Evolutionary conservation across 2,888 invertebrate genomes (phyloP).

Genomic region (Chorisops tibialis): DNA sequence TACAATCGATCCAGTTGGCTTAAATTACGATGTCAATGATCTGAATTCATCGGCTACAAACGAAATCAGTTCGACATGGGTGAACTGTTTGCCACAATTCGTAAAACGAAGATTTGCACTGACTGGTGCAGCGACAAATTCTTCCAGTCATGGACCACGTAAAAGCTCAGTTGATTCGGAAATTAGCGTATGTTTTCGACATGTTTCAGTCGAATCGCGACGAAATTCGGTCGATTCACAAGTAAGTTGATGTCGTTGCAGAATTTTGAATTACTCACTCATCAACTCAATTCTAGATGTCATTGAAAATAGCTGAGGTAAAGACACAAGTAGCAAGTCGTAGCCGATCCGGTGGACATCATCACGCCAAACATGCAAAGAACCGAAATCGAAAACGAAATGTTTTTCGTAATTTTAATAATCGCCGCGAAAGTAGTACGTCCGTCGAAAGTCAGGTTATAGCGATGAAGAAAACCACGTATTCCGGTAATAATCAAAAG

Average conservation of each 20-base stretch:
- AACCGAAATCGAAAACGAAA: conserved; percentile 46
- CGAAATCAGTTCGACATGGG: conserved; percentile 89
- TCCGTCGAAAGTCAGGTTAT: conserved; percentile 76
- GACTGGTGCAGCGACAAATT: conserved; percentile 54
- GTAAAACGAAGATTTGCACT: conserved; percentile 81
- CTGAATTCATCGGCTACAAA: conserved; percentile 73
- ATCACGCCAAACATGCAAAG: conserved; percentile 42
- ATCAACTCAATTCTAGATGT: conserved; percentile 44
- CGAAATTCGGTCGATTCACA: conserved; percentile 87
- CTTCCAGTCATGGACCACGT: conserved; percentile 57
- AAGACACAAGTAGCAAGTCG: conserved; percentile 68
- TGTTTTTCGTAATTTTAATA: conserved; percentile 46
- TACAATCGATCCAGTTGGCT: conserved; percentile 84
- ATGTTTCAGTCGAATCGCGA: conserved; percentile 81
- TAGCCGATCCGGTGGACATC: conserved; percentile 46
- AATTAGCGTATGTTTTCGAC: conserved; percentile 74
- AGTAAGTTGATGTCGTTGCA: conserved; percentile 44
- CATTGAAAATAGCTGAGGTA: conserved; percentile 79
- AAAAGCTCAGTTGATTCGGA: conserved; percentile 65
- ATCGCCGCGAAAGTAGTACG: conserved; percentile 64
- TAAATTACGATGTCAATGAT: conserved; percentile 62
- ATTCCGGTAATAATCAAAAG: conserved; percentile 48
- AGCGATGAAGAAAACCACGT: conserved; percentile 50
- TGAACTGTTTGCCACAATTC: conserved; percentile 82
- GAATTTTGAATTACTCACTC: too few species aligned